Base-by-base conservation (phyloP, 30 jellyfish, hydroid and myxozoan genomes). In the Rhopilema esculentum region DNA sequence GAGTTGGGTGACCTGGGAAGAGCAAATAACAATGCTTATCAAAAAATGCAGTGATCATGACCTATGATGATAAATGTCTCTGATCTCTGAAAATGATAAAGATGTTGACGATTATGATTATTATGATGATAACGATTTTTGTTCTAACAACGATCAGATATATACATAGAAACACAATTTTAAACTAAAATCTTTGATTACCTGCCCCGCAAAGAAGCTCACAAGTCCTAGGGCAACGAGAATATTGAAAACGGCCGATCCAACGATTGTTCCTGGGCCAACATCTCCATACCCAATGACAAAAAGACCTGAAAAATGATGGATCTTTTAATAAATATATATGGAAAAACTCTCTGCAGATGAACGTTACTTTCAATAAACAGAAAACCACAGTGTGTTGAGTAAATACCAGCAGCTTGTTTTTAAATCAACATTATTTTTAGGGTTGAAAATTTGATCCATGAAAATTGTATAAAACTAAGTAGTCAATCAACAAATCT, bases 121-220 rank as follows among this genome's bases (percentile, higher is more conserved):
- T 12, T 2, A 12, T 40, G 57, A 12, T 40, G 12, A 40, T 6
- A 2, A 40, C 12, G 57, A 12, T 12, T 40, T 6, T 40, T 6
- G 12, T 40, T 12, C 6, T 2, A 40, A 40, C 12, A 6, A 2
- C 12, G 57, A 40, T 40, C 12, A 6, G n/a, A n/a, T n/a, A n/a
- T n/a, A n/a, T n/a, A n/a, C n/a, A n/a, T n/a, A n/a, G n/a, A n/a
- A n/a, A n/a, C n/a, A n/a, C n/a, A n/a, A n/a, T n/a, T n/a, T n/a
- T n/a, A n/a, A n/a, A n/a, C n/a, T n/a, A n/a, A n/a, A n/a, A n/a
- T n/a, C n/a, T n/a, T n/a, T n/a, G n/a, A n/a, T n/a, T 75, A 92
- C 98, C 98, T 92, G 97, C 33, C 98, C 97, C 25, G 98, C 96
- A 66, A 89, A 92, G 0, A 87, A 73, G 16, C 93, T 93, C 69